Conservation (phyloP, 2,888 invertebrate genomes). For the Frankliniella fusca region DNA sequence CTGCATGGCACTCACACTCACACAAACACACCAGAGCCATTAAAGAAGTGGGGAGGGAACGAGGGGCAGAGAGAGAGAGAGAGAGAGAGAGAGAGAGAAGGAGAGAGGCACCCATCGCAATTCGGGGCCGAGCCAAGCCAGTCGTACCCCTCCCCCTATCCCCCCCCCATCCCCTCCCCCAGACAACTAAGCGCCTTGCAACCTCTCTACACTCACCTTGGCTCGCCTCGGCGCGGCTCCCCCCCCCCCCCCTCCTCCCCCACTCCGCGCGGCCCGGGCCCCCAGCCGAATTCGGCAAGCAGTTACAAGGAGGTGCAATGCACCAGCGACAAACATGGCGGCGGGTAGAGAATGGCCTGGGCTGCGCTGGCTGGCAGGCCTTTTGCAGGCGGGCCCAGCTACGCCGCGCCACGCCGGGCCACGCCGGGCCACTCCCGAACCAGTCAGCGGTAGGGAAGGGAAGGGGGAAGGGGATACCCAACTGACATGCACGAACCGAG, state of each 20-base stretch:
- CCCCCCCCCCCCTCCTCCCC: background rate
- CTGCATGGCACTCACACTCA: background rate
- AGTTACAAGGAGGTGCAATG: slow-evolving; percentile 24
- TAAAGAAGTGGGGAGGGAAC: background rate
- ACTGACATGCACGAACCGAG: slow-evolving; percentile 21
- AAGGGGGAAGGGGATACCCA: background rate
- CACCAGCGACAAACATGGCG: slow-evolving; percentile 5
- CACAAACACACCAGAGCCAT: slow-evolving; percentile 6
- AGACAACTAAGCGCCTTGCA: slow-evolving; percentile 11
- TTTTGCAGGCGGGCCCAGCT: background rate
- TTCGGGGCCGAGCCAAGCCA: background rate
- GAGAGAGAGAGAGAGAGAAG: background rate
- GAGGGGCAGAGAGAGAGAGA: background rate
- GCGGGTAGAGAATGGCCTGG: slow-evolving; percentile 2
- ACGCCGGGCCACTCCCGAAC: background rate
- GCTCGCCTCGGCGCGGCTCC: background rate
- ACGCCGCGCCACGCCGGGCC: background rate
- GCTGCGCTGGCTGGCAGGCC: background rate
- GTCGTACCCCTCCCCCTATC: background rate
- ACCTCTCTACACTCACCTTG: slow-evolving; percentile 15
- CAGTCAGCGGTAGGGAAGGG: slow-evolving; percentile 3
- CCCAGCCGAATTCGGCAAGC: slow-evolving; percentile 18
- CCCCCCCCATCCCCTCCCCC: background rate
- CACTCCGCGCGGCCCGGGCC: background rate
- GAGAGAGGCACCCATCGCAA: slow-evolving; percentile 15